Conservation (phyloP, 1,140 invertebrate species). For the Diabrotica undecimpunctata region DNA sequence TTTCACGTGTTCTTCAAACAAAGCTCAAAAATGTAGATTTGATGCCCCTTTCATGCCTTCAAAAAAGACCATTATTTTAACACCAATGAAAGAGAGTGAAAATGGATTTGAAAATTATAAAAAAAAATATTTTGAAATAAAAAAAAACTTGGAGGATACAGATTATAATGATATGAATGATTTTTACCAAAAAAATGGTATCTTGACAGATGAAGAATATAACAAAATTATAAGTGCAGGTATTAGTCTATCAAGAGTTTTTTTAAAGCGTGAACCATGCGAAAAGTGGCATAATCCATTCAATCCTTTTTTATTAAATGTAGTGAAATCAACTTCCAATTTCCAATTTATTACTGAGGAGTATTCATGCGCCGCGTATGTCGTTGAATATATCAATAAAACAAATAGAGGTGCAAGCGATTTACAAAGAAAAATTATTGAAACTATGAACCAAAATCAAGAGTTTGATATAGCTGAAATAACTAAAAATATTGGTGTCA, state of each 20-base stretch:
- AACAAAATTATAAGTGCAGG: background rate
- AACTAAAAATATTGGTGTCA: conserved; percentile 14
- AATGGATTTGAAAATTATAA: conserved; percentile 21
- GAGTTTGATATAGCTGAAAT: background rate
- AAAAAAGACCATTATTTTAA: conserved; percentile 30
- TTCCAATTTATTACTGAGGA: background rate
- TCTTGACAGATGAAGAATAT: background rate
- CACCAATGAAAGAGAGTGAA: conserved; percentile 30
- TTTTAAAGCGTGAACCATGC: background rate
- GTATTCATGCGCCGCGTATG: background rate
- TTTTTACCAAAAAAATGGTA: background rate
- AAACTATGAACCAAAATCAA: background rate
- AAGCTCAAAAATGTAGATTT: conserved; percentile 37
- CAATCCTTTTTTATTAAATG: background rate
- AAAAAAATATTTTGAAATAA: conserved; percentile 24
- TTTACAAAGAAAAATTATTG: background rate
- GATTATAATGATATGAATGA: background rate
- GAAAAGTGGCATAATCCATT: background rate
- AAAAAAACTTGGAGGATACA: conserved; percentile 31
- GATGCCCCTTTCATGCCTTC: conserved; percentile 39
- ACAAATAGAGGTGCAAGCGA: background rate
- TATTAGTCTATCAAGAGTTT: background rate
- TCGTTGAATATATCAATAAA: background rate
- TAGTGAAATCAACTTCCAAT: background rate
- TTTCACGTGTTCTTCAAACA: conserved; percentile 32